phyloP scores from a whole-genome alignment of 1,140 invertebrate species.

The Eufriesea mexicana region DNA sequence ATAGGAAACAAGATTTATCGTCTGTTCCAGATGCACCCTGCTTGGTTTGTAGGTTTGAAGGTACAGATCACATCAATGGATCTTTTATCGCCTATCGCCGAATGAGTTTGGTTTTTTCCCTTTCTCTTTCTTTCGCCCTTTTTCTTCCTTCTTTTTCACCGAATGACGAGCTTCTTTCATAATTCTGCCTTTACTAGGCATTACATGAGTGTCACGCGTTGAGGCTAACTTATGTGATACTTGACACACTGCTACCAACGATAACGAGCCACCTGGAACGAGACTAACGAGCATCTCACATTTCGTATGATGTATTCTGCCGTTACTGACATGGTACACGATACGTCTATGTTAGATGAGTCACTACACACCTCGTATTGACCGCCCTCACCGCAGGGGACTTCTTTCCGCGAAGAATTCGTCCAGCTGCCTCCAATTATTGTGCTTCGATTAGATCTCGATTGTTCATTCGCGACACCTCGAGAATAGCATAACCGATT shows the following conservation, averaged over 20 bases:
- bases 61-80: not conserved
- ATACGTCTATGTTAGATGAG: conserved; percentile 31
- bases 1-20: not conserved
- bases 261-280: conserved; percentile 71
- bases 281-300: conserved; percentile 73
- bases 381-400: not conserved
- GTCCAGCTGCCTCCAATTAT: conserved; percentile 17
- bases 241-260: conserved; percentile 68
- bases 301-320: conserved; percentile 61
- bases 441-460: not conserved
- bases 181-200: conserved; percentile 52
- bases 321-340: conserved; percentile 40
- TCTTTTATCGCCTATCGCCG: not conserved
- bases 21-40: not conserved
- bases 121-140: not conserved
- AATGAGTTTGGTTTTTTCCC: conserved; percentile 2
- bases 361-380: conserved; percentile 21
- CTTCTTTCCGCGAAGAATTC: not conserved
- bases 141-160: not conserved
- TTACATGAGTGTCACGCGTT: conserved; percentile 60
- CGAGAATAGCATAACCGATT: not conserved
- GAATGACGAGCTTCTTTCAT: conserved; percentile 53
- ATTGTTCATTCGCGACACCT: not conserved
- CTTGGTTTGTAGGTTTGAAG: not conserved
- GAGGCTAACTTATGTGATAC: conserved; percentile 70